Conservation (phyloP, 2,797 vertebrate species). For the Anas bahamensis region DNA sequence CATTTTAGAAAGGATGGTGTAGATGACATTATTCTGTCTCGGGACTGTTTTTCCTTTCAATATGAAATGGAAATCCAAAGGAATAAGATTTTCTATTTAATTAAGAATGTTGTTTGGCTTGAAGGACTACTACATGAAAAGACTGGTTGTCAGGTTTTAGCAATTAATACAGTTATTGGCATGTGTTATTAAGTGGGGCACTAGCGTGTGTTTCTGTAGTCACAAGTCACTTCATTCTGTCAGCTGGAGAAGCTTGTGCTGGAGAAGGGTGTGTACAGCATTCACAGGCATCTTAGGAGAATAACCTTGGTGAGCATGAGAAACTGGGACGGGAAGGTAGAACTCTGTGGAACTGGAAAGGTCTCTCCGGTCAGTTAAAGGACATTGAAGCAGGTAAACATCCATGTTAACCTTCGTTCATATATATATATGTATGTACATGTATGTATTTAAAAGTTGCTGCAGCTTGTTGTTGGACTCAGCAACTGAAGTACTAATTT, state of each 20-base stretch:
- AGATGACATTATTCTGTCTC: neutral
- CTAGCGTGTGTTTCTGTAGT: neutral
- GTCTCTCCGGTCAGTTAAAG: conserved; percentile 45
- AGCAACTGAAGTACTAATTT: conserved; percentile 4
- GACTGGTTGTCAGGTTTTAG: neutral
- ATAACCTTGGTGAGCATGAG: neutral
- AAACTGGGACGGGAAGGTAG: neutral
- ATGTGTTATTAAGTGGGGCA: neutral
- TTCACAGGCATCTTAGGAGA: neutral
- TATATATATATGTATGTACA: neutral
- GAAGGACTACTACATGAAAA: neutral
- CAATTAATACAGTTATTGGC: neutral
- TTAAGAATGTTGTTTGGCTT: neutral
- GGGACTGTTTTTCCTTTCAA: conserved; percentile 2
- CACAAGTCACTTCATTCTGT: neutral
- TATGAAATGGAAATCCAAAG: neutral
- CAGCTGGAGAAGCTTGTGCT: neutral
- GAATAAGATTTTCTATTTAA: neutral
- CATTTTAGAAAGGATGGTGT: neutral
- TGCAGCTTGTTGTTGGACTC: neutral
- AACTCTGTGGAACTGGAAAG: conserved; percentile 40
- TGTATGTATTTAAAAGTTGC: neutral
- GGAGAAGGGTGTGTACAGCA: fast-evolving
- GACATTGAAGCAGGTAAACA: conserved; percentile 23
- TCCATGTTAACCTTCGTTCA: neutral